Base-by-base conservation (phyloP, 2,888 invertebrate species). In the Callyntrura sp. region DNA sequence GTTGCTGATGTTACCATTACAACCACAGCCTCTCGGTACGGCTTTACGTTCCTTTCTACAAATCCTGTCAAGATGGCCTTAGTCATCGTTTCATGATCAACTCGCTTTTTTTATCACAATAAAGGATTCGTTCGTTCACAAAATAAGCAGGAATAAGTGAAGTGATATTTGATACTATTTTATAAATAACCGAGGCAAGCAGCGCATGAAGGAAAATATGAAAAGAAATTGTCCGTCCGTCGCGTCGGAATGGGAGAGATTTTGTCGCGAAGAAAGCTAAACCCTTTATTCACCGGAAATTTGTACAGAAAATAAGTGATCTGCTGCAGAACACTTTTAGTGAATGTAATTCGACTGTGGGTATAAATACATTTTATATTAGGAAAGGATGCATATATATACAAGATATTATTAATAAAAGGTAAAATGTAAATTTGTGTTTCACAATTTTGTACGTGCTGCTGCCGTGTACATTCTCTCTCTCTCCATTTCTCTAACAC, bases 81-180 rank as follows among this genome's bases (percentile, higher is more conserved):
- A 79, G 79, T 87, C 62, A 73, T 73, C 35, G 55, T 48, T 86
- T 86, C 86, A 86, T 86, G 86, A 86, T 86, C 76, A 85, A n/a
- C n/a, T n/a, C n/a, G n/a, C n/a, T n/a, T n/a, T 35, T 35, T 35
- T 35, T 2, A 35, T 2, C 6, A 35, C 35, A 35, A 2, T 35
- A 35, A 35, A 35, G 35, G 35, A 6, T 35, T 4, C 35, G 35
- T 35, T 4, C 6, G 35, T 35, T 4, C 6, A 6, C 3, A 35
- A 35, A 35, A 6, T 35, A 35, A 35, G 35, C 35, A 35, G 3
- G 35, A 35, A 35, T 35, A 35, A 35, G 6, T 35, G 2, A 35
- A 4, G 35, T 35, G n/a, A n/a, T n/a, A n/a, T n/a, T n/a, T n/a
- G n/a, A n/a, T n/a, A n/a, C n/a, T n/a, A n/a, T n/a, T n/a, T n/a